phyloP scores from a whole-genome alignment of 2,888 invertebrate species.

The Buathra laborator region DNA sequence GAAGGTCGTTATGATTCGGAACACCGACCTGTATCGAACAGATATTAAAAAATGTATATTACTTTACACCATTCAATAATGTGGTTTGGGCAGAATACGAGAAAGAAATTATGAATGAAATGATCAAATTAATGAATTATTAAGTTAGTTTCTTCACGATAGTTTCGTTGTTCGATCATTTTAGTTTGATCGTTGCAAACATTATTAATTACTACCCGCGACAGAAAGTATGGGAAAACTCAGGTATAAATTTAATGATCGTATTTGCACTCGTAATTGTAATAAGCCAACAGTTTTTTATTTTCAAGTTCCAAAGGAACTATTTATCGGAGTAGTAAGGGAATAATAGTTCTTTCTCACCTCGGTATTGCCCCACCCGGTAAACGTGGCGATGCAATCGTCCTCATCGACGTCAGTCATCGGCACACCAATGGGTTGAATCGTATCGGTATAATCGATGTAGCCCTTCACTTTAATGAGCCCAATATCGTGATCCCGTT shows the following conservation, averaged over 20 bases:
- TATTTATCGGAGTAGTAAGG: neutral
- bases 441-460: conserved; percentile 71
- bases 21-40: conserved; percentile 83
- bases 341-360: conserved; percentile 79
- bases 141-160: conserved; percentile 3
- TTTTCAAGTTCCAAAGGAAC: too few relatives aligned
- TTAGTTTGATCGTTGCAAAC: too few relatives aligned
- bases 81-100: too few relatives aligned
- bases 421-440: conserved; percentile 84
- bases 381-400: conserved; percentile 83
- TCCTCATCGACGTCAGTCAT: conserved; percentile 79
- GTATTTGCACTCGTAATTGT: too few relatives aligned
- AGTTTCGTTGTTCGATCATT: neutral
- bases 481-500: conserved; percentile 68
- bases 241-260: too few relatives aligned
- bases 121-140: neutral
- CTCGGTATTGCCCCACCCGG: conserved; percentile 86
- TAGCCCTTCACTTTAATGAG: conserved; percentile 57
- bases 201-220: too few relatives aligned
- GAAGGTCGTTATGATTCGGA: conserved; percentile 86
- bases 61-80: neutral
- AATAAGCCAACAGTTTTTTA: too few relatives aligned
- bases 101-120: neutral
- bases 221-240: too few relatives aligned
- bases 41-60: neutral